phyloP scores from a whole-genome alignment of 2,797 vertebrate species.

The Lepilemur ruficaudatus region DNA sequence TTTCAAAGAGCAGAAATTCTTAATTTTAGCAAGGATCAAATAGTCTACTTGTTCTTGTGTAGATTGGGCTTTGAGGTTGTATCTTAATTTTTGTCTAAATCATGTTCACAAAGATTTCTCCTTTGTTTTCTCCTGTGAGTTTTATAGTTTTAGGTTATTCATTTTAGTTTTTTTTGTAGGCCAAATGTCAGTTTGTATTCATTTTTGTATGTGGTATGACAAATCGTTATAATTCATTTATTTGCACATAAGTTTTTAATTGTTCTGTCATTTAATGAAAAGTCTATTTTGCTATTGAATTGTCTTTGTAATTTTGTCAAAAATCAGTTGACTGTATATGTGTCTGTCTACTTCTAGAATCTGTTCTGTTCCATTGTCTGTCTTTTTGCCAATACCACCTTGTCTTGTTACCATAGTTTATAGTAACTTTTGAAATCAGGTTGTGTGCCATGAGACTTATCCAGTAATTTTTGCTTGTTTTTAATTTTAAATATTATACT shows the following conservation, averaged over 20 bases:
- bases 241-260: not conserved
- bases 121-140: not conserved
- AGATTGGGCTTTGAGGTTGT: not conserved
- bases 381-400: not conserved
- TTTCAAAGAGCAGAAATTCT: not conserved
- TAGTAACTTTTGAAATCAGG: not conserved
- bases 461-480: not conserved
- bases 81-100: not conserved
- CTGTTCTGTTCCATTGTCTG: not conserved
- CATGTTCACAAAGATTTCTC: not conserved
- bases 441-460: not conserved
- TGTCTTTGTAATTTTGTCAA: not conserved
- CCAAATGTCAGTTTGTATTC: not conserved
- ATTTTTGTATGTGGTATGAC: not conserved
- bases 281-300: not conserved
- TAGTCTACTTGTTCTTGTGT: not conserved
- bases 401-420: not conserved
- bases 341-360: not conserved
- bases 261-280: not conserved
- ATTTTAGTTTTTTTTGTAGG: not conserved
- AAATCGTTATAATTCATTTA: not conserved
- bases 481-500: not conserved
- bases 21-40: not conserved
- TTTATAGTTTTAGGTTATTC: not conserved
- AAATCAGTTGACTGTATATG: not conserved